Evolutionary conservation across 2,797 vertebrate species (phyloP).

Genomic region (Cygnus olor): DNA sequence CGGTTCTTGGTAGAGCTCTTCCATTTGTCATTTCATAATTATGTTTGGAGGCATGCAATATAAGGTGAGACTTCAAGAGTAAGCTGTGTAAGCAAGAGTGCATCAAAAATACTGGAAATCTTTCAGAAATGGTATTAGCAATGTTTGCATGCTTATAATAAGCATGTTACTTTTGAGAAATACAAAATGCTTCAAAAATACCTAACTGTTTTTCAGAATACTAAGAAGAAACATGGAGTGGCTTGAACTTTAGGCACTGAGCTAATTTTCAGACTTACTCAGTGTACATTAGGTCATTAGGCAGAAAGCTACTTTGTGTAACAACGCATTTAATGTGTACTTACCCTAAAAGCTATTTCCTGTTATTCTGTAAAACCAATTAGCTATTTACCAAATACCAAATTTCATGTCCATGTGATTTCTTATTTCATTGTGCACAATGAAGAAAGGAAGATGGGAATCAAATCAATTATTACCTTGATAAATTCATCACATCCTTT

Average conservation of each 20-base stretch:
- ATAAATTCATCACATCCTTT: not conserved
- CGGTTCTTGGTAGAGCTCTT: not conserved
- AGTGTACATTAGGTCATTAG: constrained; percentile 56
- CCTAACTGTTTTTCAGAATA: not conserved
- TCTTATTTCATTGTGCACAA: not conserved
- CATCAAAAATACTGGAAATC: not conserved
- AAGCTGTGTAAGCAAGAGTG: not conserved
- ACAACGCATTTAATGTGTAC: constrained; percentile 38
- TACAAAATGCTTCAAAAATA: not conserved
- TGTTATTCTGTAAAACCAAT: constrained; percentile 62
- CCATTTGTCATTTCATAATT: not conserved
- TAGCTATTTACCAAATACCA: constrained; percentile 60
- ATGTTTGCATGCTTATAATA: not conserved
- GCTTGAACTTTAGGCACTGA: constrained; percentile 27
- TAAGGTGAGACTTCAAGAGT: not conserved
- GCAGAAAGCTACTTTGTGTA: constrained; percentile 59
- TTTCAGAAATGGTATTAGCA: not conserved
- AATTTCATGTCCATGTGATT: not conserved
- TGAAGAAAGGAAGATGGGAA: not conserved
- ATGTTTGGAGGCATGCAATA: not conserved
- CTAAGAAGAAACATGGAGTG: not conserved
- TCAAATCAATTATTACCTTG: not conserved
- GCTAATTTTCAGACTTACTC: constrained; percentile 35
- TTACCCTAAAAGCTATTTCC: constrained; percentile 68
- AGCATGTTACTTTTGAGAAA: not conserved